Evolutionary conservation across 2,113 vertebrate genomes (phyloP), one percentile per base, ranked within the genome.

Genomic region (Anolis carolinensis): DNA sequence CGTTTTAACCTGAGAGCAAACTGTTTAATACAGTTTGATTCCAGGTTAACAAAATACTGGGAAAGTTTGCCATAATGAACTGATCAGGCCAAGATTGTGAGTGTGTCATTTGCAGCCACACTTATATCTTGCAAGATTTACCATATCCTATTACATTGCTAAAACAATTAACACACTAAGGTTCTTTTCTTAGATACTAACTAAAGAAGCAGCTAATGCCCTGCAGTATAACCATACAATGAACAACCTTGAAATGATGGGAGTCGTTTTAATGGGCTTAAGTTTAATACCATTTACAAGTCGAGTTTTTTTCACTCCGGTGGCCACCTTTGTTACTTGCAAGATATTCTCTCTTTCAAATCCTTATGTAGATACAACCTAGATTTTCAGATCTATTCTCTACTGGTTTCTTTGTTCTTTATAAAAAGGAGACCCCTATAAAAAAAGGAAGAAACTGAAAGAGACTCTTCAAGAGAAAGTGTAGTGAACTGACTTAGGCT

Each of bases 151-250:
- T 36, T 52, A 74, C 70, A 73, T 62, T 83, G 32, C 25, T 36
- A 73, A 83, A 39, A 52, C 71, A 83, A 83, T 83, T 62, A 83
- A 34, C 52, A 62, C 44, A 74, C 52, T 62, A 83, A 83, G 52
- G 71, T n/a, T 34, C 23, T 44, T 74, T 63, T 44, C 71, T 74
- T 83, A 74, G 70, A 44, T 74, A 39, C 71, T 63, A 62, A 39
- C 71, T 63, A 62, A 83, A 81, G 71, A 18, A 44, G 52, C 34
- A 83, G 82, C 7, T 74, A 83, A 74, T 62, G 52, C 50, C 81
- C 70, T 74, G 32, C 59, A 34, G 70, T 74, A 1, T 62, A 74
- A 50, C 7, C 44, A 32, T 18, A 81, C 85, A 34, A 18, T 23
- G 44, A 86, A 62, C 13, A 63, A 63, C 82, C 82, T 83, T 83